Percentiles rank a stretch among this genome's conserved stretches.
Conservation (phyloP, 2,888 invertebrate genomes). For the Platerodrilus igneus region DNA sequence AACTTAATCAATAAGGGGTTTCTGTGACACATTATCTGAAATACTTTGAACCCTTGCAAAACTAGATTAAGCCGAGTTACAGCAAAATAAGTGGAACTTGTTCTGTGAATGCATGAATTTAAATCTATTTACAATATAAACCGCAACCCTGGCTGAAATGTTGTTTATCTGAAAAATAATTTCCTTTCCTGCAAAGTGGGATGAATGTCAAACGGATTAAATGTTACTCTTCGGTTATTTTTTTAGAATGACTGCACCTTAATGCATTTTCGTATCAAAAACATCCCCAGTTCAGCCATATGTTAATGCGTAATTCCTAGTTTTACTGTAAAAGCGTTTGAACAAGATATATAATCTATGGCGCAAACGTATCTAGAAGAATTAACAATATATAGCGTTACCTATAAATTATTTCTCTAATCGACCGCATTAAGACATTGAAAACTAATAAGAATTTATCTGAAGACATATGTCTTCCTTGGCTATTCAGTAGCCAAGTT, state of each 20-base stretch:
- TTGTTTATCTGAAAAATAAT: slow-evolving; percentile 42
- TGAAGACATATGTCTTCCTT: too few relatives aligned
- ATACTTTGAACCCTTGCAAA: slow-evolving; percentile 10
- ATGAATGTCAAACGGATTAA: slow-evolving; percentile 40
- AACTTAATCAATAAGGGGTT: slow-evolving; percentile 15
- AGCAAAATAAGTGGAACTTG: slow-evolving; percentile 16
- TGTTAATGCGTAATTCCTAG: slow-evolving; percentile 13
- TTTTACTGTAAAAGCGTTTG: too few relatives aligned
- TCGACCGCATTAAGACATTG: too few relatives aligned
- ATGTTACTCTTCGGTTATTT: slow-evolving; percentile 36
- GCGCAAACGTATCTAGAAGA: too few relatives aligned
- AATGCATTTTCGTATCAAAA: slow-evolving; percentile 22
- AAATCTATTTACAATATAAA: slow-evolving; percentile 37
- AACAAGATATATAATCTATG: too few relatives aligned
- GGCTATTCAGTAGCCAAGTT: too few relatives aligned
- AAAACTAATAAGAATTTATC: too few relatives aligned
- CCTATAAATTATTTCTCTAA: too few relatives aligned
- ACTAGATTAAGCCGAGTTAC: slow-evolving; percentile 10
- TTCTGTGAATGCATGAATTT: slow-evolving; percentile 32
- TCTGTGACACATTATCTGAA: slow-evolving; percentile 19
- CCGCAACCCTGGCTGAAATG: slow-evolving; percentile 35
- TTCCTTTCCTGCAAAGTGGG: slow-evolving; percentile 36
- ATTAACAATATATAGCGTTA: too few relatives aligned
- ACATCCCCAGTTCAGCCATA: slow-evolving; percentile 19
- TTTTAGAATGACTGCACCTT: slow-evolving; percentile 29